Base-by-base conservation (phyloP, 2,113 vertebrate species). In the Ahaetulla prasina region DNA sequence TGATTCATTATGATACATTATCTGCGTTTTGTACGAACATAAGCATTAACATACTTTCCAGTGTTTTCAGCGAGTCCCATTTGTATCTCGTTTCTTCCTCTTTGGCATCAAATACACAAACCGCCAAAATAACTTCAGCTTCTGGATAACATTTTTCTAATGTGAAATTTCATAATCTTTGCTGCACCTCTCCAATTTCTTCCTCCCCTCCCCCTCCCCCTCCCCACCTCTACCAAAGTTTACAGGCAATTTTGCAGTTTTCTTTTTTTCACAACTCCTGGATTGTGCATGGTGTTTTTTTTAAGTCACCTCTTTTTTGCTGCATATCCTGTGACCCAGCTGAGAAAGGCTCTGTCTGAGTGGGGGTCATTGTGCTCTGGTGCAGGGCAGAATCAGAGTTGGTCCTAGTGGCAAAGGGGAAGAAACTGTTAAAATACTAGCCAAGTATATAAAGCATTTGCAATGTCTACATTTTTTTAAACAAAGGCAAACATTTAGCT, bases 301-400 rank as follows among this genome's bases (percentile, higher is more conserved):
- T 6, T 12, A 18, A 50, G 9, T 96, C 97, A 99, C 99, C 99
- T 98, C 99, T 98, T 96, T 99, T 99, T 91, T 99, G 98, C 94
- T 99, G 99, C 87, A 98, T 95, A 74, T 99, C 99, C 95, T 99
- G 99, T 0, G 99, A 98, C 9, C 98, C 98, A 50, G 98, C 98
- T 0, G 97, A 96, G 90, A 99, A 99, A 90, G 98, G 94, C 90
- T 99, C 99, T 94, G 98, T 98, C 39, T 98, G 98, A 93, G 98
- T 96, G 3, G 98, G 99, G 47, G 98, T 98, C 98, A 99, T 98
- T 92, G 99, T 98, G 94, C 99, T 99, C 98, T 99, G 99, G 95
- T 99, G 99, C 95, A 99, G 97, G 93, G 99, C 99, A 10, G 99
- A 99, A 96, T 99, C 99, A 0, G 99, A 99, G 96, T 99, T 99